phyloP scores from a whole-genome alignment of 2,888 invertebrate genomes.

The Eilema griseolum region DNA sequence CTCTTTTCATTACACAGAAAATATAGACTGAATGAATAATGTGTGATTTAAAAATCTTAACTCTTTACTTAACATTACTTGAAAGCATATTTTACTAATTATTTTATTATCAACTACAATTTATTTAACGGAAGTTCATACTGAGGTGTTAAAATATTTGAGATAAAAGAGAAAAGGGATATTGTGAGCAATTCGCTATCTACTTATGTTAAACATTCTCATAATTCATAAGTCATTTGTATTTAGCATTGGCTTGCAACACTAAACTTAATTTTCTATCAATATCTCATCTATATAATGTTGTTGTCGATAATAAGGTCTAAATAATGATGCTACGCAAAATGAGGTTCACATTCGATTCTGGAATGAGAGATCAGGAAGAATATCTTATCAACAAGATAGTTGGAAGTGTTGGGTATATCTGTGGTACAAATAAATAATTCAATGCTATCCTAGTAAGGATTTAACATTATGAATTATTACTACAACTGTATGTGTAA shows the following conservation, averaged over 20 bases:
- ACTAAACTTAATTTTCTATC: slow-evolving; percentile 18
- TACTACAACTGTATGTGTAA: slow-evolving; percentile 7
- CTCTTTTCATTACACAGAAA: neutral
- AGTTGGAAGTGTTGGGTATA: slow-evolving; percentile 63
- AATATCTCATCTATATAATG: slow-evolving; percentile 20
- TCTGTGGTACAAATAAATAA: slow-evolving; percentile 25
- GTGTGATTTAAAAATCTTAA: slow-evolving; percentile 16
- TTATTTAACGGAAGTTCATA: slow-evolving; percentile 42
- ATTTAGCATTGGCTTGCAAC: slow-evolving; percentile 15
- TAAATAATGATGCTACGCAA: slow-evolving; percentile 58
- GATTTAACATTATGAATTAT: slow-evolving; percentile 7
- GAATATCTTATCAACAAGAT: slow-evolving; percentile 64
- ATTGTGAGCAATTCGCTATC: slow-evolving; percentile 53
- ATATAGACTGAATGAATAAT: slow-evolving; percentile 4
- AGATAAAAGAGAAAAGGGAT: slow-evolving; percentile 46
- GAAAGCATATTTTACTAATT: slow-evolving; percentile 50
- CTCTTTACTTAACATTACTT: slow-evolving; percentile 12
- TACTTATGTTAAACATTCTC: slow-evolving; percentile 43
- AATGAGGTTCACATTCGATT: slow-evolving; percentile 73
- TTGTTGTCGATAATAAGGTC: slow-evolving; percentile 12
- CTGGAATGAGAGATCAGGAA: slow-evolving; percentile 75
- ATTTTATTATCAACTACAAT: slow-evolving; percentile 48
- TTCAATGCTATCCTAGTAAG: slow-evolving; percentile 3
- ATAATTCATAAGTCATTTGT: slow-evolving; percentile 37
- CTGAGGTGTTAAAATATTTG: slow-evolving; percentile 48